A percentile compares a stretch with the other conserved stretches of the same genome.
These are phyloP conservation scores for Catamblyrhynchus diadema DNA, from an alignment of 2,797 vertebrate genomes.

Conservation along the genomic window DNA sequence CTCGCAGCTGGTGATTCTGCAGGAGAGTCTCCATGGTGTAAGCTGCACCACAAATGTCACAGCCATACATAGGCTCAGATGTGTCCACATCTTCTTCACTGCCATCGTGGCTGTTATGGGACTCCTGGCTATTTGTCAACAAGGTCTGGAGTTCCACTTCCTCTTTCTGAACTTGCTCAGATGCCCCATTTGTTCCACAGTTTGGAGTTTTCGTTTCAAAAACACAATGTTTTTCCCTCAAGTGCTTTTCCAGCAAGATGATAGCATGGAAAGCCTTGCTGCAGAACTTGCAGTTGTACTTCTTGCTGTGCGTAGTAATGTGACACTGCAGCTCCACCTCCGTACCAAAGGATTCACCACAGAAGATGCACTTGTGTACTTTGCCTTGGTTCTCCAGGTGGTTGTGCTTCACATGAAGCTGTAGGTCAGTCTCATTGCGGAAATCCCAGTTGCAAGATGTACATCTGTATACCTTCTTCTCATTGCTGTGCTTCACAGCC, in stretches of 20 bases:
- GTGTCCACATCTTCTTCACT: constrained; percentile 95
- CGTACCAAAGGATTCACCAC: constrained; percentile 93
- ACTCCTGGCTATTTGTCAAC: constrained; percentile 91
- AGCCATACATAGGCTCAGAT: constrained; percentile 93
- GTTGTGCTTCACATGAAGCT: constrained; percentile 95
- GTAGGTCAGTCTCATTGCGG: constrained; percentile 91
- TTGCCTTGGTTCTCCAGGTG: constrained; percentile 96
- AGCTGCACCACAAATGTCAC: constrained; percentile 97
- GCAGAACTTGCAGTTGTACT: constrained; percentile 98
- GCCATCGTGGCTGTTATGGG: constrained; percentile 91
- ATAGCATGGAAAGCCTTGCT: constrained; percentile 97
- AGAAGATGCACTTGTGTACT: constrained; percentile 96
- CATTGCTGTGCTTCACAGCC: constrained; percentile 97
- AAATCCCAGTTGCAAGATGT: constrained; percentile 99
- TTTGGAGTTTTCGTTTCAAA: constrained; percentile 94
- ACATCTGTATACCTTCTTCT: constrained; percentile 95
- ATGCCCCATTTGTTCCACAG: constrained; percentile 90
- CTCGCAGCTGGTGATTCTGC: constrained; percentile 96
- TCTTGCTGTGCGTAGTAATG: constrained; percentile 98
- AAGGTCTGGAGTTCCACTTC: constrained; percentile 90
- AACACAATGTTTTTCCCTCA: constrained; percentile 95
- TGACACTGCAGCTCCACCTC: constrained; percentile 99
- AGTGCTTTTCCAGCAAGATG: constrained; percentile 92
- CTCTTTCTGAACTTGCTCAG: constrained; percentile 90
- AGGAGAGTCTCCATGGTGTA: constrained; percentile 98